Percentiles rank a stretch among this genome's conserved stretches.
phyloP scores from a whole-genome alignment of 2,888 invertebrate genomes.

The Pterostichus niger region DNA sequence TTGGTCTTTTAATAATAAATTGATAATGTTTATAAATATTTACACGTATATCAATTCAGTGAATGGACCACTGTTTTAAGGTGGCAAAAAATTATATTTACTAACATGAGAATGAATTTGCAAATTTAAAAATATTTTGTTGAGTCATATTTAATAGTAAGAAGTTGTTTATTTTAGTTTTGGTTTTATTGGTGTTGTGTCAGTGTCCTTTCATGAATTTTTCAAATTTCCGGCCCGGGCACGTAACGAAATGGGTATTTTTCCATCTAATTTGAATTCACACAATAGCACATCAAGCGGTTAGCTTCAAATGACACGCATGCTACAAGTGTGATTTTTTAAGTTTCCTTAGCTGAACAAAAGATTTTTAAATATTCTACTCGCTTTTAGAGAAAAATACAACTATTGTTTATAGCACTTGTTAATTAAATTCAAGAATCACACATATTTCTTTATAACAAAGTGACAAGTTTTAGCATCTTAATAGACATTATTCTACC shows the following conservation, averaged over 20 bases:
- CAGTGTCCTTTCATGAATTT: conserved; percentile 15
- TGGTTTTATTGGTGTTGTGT: background rate
- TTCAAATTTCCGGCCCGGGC: conserved; percentile 4
- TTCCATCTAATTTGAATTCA: conserved; percentile 43
- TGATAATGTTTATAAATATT: too few species aligned
- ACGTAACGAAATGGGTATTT: conserved; percentile 27
- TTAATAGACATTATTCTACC: background rate
- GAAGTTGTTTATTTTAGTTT: conserved; percentile 25
- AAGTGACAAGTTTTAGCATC: conserved; percentile 32
- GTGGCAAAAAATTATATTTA: background rate
- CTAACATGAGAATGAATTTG: background rate
- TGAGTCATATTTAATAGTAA: conserved; percentile 24
- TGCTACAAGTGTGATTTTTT: conserved; percentile 16
- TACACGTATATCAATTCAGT: background rate
- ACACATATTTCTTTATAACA: too few species aligned
- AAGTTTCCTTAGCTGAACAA: conserved; percentile 23
- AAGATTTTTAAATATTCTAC: conserved; percentile 37
- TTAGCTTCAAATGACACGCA: conserved; percentile 11
- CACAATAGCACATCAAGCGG: conserved; percentile 31
- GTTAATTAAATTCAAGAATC: conserved; percentile 18
- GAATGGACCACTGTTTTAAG: background rate
- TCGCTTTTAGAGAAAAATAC: conserved; percentile 35
- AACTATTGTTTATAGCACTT: conserved; percentile 23
- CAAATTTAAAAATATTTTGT: conserved; percentile 11
- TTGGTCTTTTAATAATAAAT: too few species aligned